phyloP scores from a whole-genome alignment of 2,888 invertebrate species.

The Polydesmus complanatus region DNA sequence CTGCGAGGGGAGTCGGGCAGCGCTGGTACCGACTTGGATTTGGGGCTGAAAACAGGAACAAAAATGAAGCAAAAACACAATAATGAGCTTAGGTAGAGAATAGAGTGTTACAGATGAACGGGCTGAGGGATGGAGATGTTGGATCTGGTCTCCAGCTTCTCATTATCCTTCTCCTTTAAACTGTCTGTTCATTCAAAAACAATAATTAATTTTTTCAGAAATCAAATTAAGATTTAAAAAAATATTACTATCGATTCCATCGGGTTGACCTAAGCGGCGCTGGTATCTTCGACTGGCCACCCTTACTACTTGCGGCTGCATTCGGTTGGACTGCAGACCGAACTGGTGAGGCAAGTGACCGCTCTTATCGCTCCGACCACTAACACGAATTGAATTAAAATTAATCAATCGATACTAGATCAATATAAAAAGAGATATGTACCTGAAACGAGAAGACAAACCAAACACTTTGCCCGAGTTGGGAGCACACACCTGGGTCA shows the following conservation, averaged over 20 bases:
- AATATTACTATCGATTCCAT: constrained; percentile 38
- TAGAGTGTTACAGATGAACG: constrained; percentile 38
- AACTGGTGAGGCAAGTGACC: background rate
- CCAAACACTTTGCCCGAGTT: constrained; percentile 57
- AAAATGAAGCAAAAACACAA: background rate
- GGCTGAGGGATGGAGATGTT: constrained; percentile 44
- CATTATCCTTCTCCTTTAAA: constrained; percentile 25
- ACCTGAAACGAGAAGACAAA: constrained; percentile 61
- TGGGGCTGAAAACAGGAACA: constrained; percentile 21
- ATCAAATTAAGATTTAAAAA: constrained; percentile 1
- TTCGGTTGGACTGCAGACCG: constrained; percentile 34
- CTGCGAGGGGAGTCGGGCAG: constrained; percentile 47
- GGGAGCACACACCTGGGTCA: constrained; percentile 58
- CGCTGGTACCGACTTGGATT: constrained; percentile 24
- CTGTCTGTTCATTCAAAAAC: constrained; percentile 1
- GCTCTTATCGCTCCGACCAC: constrained; percentile 42
- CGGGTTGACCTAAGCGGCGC: constrained; percentile 45
- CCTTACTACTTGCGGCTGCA: constrained; percentile 59
- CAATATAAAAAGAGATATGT: constrained; percentile 42
- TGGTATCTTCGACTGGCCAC: constrained; percentile 63
- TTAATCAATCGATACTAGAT: background rate
- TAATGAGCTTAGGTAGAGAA: constrained; percentile 15
- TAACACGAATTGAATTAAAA: constrained; percentile 25
- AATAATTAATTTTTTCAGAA: background rate
- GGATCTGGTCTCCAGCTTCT: constrained; percentile 24